These are phyloP conservation scores for Lissocephala sabroskyi DNA, from an alignment of 2,888 invertebrate species.

Conservation along the genomic window DNA sequence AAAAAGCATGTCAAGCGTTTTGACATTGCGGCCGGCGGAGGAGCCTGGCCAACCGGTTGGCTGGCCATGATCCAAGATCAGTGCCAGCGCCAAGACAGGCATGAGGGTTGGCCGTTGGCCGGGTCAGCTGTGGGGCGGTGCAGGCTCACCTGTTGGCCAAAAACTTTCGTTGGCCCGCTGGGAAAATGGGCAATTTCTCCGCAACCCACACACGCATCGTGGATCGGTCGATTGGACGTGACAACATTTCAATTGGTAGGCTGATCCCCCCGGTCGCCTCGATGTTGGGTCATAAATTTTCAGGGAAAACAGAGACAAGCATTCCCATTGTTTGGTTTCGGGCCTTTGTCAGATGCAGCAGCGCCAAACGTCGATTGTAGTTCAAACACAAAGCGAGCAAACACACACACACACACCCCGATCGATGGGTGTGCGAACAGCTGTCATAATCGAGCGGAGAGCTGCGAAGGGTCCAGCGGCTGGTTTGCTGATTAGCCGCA, in stretches of 20 bases:
- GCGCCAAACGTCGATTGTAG: background rate
- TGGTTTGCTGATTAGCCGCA: background rate
- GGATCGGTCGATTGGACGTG: too few relatives aligned
- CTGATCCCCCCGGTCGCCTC: too few relatives aligned
- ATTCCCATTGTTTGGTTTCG: constrained; percentile 37
- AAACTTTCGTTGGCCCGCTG: too few relatives aligned
- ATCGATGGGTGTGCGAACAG: background rate
- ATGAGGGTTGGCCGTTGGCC: too few relatives aligned
- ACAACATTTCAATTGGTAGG: too few relatives aligned
- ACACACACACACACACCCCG: background rate
- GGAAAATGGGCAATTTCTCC: too few relatives aligned
- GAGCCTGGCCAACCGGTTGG: constrained; percentile 31
- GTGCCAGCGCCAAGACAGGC: too few relatives aligned
- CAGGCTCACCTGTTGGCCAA: too few relatives aligned
- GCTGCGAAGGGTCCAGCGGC: background rate
- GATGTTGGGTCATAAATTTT: constrained; percentile 47
- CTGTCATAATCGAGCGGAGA: background rate
- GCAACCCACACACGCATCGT: too few relatives aligned
- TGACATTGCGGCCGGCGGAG: constrained; percentile 23
- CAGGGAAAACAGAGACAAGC: constrained; percentile 44
- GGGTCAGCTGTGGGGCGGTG: too few relatives aligned
- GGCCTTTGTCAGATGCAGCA: background rate
- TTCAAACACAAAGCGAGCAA: background rate
- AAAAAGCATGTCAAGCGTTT: constrained; percentile 34
- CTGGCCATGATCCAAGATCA: too few relatives aligned